phyloP scores from a whole-genome alignment of 2,797 vertebrate genomes.

The Malacoctenus gilli region DNA sequence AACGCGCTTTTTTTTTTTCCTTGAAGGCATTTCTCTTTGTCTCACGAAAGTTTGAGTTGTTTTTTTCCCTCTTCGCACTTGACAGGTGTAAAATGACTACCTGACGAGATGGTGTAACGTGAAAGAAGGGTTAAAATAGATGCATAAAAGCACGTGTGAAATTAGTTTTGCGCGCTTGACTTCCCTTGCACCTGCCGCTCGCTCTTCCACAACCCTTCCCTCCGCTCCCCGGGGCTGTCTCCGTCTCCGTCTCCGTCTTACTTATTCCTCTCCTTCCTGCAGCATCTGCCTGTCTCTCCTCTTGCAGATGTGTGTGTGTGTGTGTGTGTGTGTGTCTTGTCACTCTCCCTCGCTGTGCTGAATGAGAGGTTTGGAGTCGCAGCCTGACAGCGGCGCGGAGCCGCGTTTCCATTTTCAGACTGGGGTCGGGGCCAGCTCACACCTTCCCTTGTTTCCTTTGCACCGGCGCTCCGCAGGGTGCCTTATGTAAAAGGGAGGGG shows the following conservation, averaged over 20 bases:
- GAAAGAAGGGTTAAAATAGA: not conserved
- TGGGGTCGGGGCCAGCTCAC: slow-evolving; percentile 52
- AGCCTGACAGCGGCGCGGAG: slow-evolving; percentile 34
- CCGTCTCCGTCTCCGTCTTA: not conserved
- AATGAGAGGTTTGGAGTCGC: slow-evolving; percentile 23
- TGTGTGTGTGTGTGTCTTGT: slow-evolving; percentile 3
- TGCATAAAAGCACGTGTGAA: not conserved
- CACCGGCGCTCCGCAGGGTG: slow-evolving; percentile 6
- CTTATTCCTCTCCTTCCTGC: not conserved
- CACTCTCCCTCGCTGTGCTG: slow-evolving; percentile 21
- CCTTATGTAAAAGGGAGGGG: slow-evolving; percentile 40
- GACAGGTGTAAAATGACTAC: slow-evolving; percentile 19
- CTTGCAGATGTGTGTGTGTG: not conserved
- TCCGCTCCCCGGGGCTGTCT: not conserved
- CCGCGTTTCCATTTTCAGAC: slow-evolving; percentile 51
- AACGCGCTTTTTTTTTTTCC: not conserved
- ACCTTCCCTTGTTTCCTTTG: slow-evolving; percentile 33
- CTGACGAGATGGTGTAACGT: slow-evolving; percentile 14
- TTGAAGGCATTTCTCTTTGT: too few relatives aligned
- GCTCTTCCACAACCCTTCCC: not conserved
- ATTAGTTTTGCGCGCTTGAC: too few relatives aligned
- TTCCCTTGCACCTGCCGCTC: too few relatives aligned
- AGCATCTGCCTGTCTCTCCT: not conserved
- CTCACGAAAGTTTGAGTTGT: slow-evolving; percentile 4
- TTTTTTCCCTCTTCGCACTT: not conserved